Base-by-base conservation (phyloP, 92 coral and sea anemone species). In the Epizoanthus illoricatus region DNA sequence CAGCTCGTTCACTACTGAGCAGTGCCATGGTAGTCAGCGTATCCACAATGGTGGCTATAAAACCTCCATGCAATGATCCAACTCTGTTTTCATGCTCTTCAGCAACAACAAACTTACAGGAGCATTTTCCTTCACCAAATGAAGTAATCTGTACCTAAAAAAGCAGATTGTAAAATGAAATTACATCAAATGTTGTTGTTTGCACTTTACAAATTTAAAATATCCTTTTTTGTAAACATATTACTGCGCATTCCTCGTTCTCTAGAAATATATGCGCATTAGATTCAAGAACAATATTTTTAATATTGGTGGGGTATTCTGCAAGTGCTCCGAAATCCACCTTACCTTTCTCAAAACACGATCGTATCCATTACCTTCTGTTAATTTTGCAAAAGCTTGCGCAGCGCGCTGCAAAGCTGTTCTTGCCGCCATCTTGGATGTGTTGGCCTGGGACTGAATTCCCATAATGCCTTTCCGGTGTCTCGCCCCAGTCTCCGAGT, bases 61-160 rank as follows among this genome's bases (percentile, higher is more conserved):
- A 76, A 2, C 99, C 98, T 6, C 99, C 99, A 85, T 96, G 99
- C 7, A 96, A 79, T 11, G 91, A 86, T 2, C 97, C 99, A 24
- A 2, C 43, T 21, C 84, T 24, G 71, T 93, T 96, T 16, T 80
- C 79, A 74, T 96, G 94, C 68, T 94, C 92, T 76, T 93, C 90
- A 17, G 78, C 92, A 10, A 96, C 86, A 42, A 73, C 87, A 90
- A 96, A 87, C 57, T 91, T 86, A 36, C 90, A 91, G 20, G 90
- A 84, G 64, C 92, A 88, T 36, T 88, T 92, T 36, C 99, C 98
- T 71, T 88, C 89, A 52, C 84, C 89, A 61, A 88, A 86, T 58
- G 97, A 86, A 24, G 87, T 84, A 15, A 96, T 67, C 76, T 90
- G 90, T 6, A 91, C 85, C 99, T 96, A 24, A 41, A 73, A 6